A percentile compares a stretch with the other conserved stretches of the same genome.
Evolutionary conservation across 2,888 invertebrate species (phyloP).

Genomic region (Caenorhabditis virilis): DNA sequence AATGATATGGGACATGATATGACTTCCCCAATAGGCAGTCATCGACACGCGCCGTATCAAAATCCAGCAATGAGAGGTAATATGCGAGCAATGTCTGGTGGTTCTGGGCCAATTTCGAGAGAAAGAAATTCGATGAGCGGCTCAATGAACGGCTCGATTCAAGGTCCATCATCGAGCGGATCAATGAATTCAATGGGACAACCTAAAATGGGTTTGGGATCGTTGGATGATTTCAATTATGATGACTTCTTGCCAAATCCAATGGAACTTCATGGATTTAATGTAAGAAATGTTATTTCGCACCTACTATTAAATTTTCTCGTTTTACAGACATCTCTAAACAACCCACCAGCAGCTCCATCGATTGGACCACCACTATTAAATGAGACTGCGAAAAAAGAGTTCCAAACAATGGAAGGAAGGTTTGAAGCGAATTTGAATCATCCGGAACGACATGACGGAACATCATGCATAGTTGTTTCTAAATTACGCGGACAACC

Average conservation of each 20-base stretch:
- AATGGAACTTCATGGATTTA: slow-evolving; percentile 31
- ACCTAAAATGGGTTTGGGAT: slow-evolving; percentile 5
- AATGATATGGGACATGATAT: slow-evolving; percentile 32
- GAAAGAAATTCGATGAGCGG: slow-evolving; percentile 33
- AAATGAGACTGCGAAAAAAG: slow-evolving; percentile 45
- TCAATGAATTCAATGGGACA: slow-evolving; percentile 25
- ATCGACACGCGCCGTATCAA: slow-evolving; percentile 34
- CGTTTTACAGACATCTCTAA: slow-evolving; percentile 16
- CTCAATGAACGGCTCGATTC: slow-evolving; percentile 9
- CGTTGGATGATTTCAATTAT: slow-evolving; percentile 27
- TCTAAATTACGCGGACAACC: slow-evolving; percentile 53
- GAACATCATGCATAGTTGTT: slow-evolving; percentile 42
- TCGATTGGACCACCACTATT: slow-evolving; percentile 5
- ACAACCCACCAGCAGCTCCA: slow-evolving; percentile 1
- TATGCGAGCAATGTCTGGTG: slow-evolving; percentile 19
- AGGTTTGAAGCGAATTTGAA: slow-evolving; percentile 53
- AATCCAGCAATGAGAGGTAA: slow-evolving; percentile 29
- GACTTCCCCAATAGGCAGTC: slow-evolving; percentile 25
- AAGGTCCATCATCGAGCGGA: slow-evolving; percentile 4
- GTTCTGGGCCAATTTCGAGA: slow-evolving; percentile 15
- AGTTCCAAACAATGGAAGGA: slow-evolving; percentile 44
- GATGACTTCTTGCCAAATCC: slow-evolving; percentile 57
- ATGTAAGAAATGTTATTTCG: too few species aligned
- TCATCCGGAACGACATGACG: slow-evolving; percentile 41
- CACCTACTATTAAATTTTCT: too few species aligned